Percentiles rank a stretch among this genome's conserved stretches.
phyloP scores from a whole-genome alignment of 2,888 invertebrate genomes.

The Pandemis heparana region DNA sequence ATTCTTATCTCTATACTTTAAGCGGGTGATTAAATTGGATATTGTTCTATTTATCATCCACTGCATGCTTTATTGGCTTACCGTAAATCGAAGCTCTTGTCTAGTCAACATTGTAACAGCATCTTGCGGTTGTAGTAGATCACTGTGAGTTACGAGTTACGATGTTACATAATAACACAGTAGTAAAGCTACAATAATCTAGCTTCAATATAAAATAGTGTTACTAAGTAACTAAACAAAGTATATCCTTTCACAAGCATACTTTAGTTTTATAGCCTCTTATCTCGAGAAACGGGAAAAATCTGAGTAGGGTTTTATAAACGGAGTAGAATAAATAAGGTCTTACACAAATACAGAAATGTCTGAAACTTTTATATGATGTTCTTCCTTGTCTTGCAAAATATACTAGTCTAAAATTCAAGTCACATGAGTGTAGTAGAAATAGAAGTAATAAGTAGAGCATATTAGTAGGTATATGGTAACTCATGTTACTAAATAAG shows the following conservation, averaged over 20 bases:
- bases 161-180: slow-evolving; percentile 31
- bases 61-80: slow-evolving; percentile 15
- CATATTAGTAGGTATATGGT: no score
- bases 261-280: slow-evolving; percentile 35
- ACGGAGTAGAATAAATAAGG: background rate
- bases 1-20: background rate
- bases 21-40: background rate
- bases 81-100: slow-evolving; percentile 26
- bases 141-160: slow-evolving; percentile 41
- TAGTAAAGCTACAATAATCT: slow-evolving; percentile 33
- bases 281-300: slow-evolving; percentile 20
- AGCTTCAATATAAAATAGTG: slow-evolving; percentile 33
- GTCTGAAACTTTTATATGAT: background rate
- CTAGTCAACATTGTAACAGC: slow-evolving; percentile 29
- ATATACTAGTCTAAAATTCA: background rate
- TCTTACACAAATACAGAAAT: background rate
- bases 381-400: background rate
- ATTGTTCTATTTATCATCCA: slow-evolving; percentile 12
- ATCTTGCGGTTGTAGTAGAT: slow-evolving; percentile 37
- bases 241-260: slow-evolving; percentile 24
- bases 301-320: background rate
- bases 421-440: background rate
- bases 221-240: slow-evolving; percentile 35
- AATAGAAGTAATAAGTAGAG: background rate
- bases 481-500: no score